A percentile compares a stretch with the other conserved stretches of the same genome.
These are phyloP conservation scores for Lycodopsis pacificus DNA, from an alignment of 2,797 vertebrate species.

Conservation along the genomic window DNA sequence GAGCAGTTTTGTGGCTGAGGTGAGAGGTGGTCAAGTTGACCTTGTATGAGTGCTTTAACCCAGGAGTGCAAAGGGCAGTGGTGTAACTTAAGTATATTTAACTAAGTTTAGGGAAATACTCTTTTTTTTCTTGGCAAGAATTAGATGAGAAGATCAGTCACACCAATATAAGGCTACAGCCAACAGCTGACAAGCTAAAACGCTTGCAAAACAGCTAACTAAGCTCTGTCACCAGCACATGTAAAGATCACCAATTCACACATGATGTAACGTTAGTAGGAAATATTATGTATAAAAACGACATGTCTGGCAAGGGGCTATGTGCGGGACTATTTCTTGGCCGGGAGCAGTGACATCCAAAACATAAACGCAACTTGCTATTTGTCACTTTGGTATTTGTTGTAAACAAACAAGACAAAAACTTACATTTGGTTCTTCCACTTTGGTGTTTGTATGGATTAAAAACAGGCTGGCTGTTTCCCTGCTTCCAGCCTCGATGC, in stretches of 20 bases:
- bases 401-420: background rate
- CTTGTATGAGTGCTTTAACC: background rate
- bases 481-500: background rate
- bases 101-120: background rate
- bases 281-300: background rate
- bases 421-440: background rate
- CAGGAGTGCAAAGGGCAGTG: background rate
- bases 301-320: background rate
- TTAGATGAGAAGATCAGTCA: background rate
- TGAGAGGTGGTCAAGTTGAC: constrained; percentile 58
- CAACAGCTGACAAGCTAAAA: background rate
- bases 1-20: constrained; percentile 52
- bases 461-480: background rate
- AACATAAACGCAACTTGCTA: background rate
- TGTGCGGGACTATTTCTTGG: background rate
- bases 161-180: background rate
- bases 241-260: background rate
- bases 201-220: background rate
- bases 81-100: background rate
- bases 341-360: background rate
- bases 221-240: background rate
- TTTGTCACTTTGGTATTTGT: background rate
- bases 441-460: background rate
- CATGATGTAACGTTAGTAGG: background rate
- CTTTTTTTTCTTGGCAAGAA: background rate